Conservation (phyloP, 2,113 vertebrate genomes). For the Rhegmatorhina hoffmannsi region DNA sequence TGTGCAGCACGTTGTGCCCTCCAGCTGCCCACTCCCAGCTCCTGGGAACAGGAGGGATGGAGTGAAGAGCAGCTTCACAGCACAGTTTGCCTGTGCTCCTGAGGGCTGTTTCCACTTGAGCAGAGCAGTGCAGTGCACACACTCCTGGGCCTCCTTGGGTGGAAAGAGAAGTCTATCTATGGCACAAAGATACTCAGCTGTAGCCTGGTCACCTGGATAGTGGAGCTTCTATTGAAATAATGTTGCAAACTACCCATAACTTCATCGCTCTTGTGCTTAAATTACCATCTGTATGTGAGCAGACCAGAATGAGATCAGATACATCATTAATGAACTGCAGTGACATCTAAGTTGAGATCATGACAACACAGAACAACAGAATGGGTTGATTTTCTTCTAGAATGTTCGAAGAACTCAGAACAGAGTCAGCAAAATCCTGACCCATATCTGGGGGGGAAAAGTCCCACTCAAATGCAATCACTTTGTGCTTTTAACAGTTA, state of each 20-base stretch:
- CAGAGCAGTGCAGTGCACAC: not conserved
- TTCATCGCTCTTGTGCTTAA: not conserved
- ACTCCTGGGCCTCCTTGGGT: not conserved
- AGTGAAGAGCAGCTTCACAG: not conserved
- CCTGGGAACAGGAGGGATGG: not conserved
- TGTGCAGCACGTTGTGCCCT: not conserved
- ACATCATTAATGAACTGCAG: not conserved
- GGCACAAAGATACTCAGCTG: not conserved
- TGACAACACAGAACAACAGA: not conserved
- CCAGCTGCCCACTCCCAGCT: not conserved
- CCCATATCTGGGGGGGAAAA: accelerated
- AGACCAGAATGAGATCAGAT: not conserved
- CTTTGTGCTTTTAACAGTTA: not conserved
- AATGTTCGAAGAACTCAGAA: not conserved
- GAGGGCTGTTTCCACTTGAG: not conserved
- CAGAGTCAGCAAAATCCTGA: not conserved
- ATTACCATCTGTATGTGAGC: not conserved
- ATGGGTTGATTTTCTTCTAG: not conserved
- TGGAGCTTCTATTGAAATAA: not conserved
- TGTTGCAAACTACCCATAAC: not conserved
- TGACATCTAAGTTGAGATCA: accelerated
- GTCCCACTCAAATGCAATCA: not conserved
- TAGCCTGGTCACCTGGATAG: not conserved
- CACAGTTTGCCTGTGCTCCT: not conserved
- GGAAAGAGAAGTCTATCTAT: not conserved